Base-by-base conservation (phyloP, 2,888 invertebrate species). In the Drosophila maculinotata region DNA sequence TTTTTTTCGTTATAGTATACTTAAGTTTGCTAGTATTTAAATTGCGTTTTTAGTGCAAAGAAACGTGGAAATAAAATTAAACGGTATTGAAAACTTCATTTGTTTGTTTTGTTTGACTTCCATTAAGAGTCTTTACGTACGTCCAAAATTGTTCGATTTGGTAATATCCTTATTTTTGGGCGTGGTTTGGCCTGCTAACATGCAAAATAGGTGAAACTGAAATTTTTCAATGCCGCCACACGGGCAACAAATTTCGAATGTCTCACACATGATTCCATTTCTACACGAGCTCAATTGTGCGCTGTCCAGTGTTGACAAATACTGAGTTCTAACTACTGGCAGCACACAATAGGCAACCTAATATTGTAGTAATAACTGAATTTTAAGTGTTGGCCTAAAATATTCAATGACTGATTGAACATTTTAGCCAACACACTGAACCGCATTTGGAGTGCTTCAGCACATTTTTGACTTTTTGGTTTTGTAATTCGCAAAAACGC, bases 401-500 rank as follows among this genome's bases (percentile, higher is more conserved):
- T 85, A 69, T 82, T 82, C 84, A 85, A 83, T 51, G n/a, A 1
- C 2, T 9, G 3, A 49, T 77, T 86, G 74, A 86, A 76, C 52
- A 79, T 84, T 71, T 78, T 66, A 78, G 74, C 51, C 64, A 65
- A 83, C 81, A 78, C 79, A 49, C 42, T 38, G 36, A 51, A 73
- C 53, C 58, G 30, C 47, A 35, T 53, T 70, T 56, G 17, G n/a
- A 35, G 48, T 71, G 58, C 60, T 45, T 23, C 52, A 56, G 63
- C 70, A 67, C 58, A 23, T 52, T 52, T 31, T 64, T 39, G 52
- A 69, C 36, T 76, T 87, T 90, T 89, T 90, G 90, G 90, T 90
- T 90, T 90, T 90, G 90, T 85, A 90, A 90, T 90, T 90, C 90
- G 90, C 90, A 90, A 90, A 90, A 90, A 90, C 90, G 90, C 90